Conservation (phyloP, 1,140 invertebrate species). For the Dendroctonus valens region DNA sequence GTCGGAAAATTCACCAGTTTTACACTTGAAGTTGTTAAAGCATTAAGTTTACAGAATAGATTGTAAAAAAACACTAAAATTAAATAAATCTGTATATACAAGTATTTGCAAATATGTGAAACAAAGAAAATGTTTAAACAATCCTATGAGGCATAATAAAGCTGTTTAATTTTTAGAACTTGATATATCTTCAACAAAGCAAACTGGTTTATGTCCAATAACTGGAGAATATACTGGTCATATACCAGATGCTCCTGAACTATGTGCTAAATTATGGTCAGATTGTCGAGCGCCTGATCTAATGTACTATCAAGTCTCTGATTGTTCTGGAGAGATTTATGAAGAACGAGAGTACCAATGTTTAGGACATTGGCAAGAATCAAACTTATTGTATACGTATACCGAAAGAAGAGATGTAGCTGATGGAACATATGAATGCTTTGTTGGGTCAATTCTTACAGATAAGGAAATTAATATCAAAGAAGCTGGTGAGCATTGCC, state of each 20-base stretch:
- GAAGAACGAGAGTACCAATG: slow-evolving; percentile 72
- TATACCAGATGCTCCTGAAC: slow-evolving; percentile 63
- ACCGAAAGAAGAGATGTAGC: slow-evolving; percentile 64
- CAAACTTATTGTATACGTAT: slow-evolving; percentile 66
- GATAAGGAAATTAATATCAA: slow-evolving; percentile 62
- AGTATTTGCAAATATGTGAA: too few relatives aligned
- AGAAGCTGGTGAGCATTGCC: slow-evolving; percentile 70
- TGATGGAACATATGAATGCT: slow-evolving; percentile 66
- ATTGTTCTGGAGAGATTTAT: slow-evolving; percentile 63
- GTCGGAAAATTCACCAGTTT: too few relatives aligned
- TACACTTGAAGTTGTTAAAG: too few relatives aligned
- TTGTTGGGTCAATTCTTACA: slow-evolving; percentile 66
- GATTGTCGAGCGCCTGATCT: slow-evolving; percentile 68
- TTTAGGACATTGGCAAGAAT: slow-evolving; percentile 70
- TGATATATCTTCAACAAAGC: slow-evolving; percentile 49
- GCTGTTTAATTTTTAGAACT: slow-evolving; percentile 50
- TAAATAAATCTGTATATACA: too few relatives aligned
- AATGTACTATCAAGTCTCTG: slow-evolving; percentile 71
- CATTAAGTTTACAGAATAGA: too few relatives aligned
- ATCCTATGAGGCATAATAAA: too few relatives aligned
- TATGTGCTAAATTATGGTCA: slow-evolving; percentile 71
- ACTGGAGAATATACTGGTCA: slow-evolving; percentile 66
- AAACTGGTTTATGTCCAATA: slow-evolving; percentile 61
- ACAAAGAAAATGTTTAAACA: too few relatives aligned
- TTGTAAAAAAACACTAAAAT: too few relatives aligned